Evolutionary conservation across 2,113 vertebrate genomes (phyloP).

Genomic region (Gallinago paraguaiae): DNA sequence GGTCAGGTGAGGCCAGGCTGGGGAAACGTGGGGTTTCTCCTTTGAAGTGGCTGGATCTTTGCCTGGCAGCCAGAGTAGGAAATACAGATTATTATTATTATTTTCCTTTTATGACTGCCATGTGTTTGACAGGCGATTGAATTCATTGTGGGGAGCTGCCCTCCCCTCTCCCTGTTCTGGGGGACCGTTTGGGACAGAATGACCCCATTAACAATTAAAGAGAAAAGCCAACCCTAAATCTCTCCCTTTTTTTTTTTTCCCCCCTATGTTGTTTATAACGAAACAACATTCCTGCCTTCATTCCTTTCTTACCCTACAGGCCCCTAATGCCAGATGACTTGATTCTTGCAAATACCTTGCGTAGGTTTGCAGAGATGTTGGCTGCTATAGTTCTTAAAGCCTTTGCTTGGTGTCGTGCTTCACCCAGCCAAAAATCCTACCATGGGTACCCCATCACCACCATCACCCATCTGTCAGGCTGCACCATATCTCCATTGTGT

Average conservation of each 20-base stretch:
- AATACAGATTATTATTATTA: slow-evolving; percentile 67
- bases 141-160: slow-evolving; percentile 40
- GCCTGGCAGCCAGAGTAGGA: slow-evolving; percentile 65
- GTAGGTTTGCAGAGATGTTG: background rate
- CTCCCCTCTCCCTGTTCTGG: background rate
- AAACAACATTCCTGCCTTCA: slow-evolving; percentile 22
- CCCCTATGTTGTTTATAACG: slow-evolving; percentile 19
- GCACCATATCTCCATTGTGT: background rate
- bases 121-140: slow-evolving; percentile 64
- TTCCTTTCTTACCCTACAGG: slow-evolving; percentile 19
- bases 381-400: background rate
- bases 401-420: background rate
- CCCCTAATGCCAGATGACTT: slow-evolving; percentile 16
- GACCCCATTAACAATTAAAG: slow-evolving; percentile 49
- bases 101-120: slow-evolving; percentile 67
- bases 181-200: slow-evolving; percentile 24
- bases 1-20: slow-evolving; percentile 71
- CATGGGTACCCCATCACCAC: background rate
- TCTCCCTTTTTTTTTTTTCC: background rate
- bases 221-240: slow-evolving; percentile 28
- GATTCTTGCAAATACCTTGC: background rate
- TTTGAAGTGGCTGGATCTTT: slow-evolving; percentile 76
- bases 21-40: slow-evolving; percentile 23
- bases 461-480: background rate
- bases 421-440: background rate